phyloP scores from a whole-genome alignment of 2,888 invertebrate species.

The Conops quadrifasciatus region DNA sequence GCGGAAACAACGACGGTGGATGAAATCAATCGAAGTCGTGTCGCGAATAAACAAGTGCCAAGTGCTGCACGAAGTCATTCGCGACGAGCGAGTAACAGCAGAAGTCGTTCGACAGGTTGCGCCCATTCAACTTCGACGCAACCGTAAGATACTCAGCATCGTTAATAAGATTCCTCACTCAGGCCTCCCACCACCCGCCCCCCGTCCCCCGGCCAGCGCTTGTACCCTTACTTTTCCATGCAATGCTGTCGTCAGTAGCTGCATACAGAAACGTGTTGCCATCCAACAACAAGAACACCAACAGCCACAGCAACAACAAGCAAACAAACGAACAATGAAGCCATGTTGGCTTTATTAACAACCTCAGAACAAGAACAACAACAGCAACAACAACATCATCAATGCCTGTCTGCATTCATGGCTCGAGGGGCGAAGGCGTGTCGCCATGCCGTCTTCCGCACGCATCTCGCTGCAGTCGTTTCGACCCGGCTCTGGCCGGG shows the following conservation, averaged over 20 bases:
- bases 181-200: no score
- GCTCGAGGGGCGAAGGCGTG: constrained; percentile 25
- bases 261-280: no score
- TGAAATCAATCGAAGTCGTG: constrained; percentile 9
- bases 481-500: not conserved
- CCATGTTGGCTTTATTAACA: not conserved
- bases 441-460: constrained; percentile 15
- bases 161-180: no score
- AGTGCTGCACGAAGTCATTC: not conserved
- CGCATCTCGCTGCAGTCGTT: constrained; percentile 28
- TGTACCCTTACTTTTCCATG: no score
- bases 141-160: not conserved
- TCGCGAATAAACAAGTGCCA: constrained; percentile 32
- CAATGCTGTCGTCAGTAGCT: no score
- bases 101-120: constrained; percentile 53
- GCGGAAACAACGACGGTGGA: constrained; percentile 14
- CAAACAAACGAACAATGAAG: no score
- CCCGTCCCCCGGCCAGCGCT: no score
- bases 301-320: no score
- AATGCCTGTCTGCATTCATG: not conserved
- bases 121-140: constrained; percentile 20
- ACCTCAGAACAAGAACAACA: not conserved
- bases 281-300: no score
- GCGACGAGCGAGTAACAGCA: constrained; percentile 52
- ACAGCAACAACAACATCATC: constrained; percentile 1